Percentiles rank a stretch among this genome's conserved stretches.
phyloP scores from a whole-genome alignment of 2,797 vertebrate genomes.

The Hemitrygon akajei region DNA sequence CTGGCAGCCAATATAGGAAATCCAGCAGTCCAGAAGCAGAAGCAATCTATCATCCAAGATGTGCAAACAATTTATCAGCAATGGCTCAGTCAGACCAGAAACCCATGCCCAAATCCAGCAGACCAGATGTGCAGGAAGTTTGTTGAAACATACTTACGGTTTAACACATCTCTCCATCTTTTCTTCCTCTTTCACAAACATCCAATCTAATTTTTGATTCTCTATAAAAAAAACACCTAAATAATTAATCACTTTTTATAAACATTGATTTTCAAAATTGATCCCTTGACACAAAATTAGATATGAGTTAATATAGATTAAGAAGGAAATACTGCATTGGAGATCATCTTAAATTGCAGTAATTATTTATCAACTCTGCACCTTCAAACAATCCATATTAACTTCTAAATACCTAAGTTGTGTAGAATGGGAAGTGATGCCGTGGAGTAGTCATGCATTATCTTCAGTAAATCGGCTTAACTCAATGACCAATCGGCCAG shows the following conservation, averaged over 20 bases:
- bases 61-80: slow-evolving; percentile 24
- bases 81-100: not conserved
- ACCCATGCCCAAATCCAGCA: not conserved
- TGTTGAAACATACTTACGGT: not conserved
- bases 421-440: not conserved
- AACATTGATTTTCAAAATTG: not conserved
- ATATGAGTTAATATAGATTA: not conserved
- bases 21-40: not conserved
- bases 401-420: not conserved
- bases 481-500: not conserved
- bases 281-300: not conserved
- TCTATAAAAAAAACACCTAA: not conserved
- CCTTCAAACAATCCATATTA: not conserved
- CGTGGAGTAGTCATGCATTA: not conserved
- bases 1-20: not conserved
- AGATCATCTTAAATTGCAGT: not conserved
- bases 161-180: not conserved
- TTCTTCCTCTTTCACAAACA: not conserved
- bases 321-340: not conserved
- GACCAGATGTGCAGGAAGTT: not conserved
- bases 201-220: not conserved
- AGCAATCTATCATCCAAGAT: not conserved
- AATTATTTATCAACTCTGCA: not conserved
- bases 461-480: not conserved
- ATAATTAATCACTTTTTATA: not conserved